Conservation (phyloP, 2,797 vertebrate species). For the Passerculus sandwichensis region DNA sequence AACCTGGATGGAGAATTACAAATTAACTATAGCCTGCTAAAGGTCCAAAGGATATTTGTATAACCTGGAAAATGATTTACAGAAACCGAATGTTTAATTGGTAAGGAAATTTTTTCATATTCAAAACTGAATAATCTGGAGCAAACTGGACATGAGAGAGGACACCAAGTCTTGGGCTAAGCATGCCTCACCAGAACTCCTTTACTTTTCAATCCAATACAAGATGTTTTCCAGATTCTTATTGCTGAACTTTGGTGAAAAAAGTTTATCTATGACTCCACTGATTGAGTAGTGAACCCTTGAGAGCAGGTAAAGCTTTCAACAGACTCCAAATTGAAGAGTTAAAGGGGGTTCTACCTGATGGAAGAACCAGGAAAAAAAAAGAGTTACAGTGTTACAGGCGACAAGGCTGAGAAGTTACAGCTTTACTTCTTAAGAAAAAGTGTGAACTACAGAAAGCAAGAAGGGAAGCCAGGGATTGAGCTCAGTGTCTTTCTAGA, state of each 20-base stretch:
- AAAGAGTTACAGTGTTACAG: not conserved
- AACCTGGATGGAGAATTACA: not conserved
- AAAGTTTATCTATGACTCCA: not conserved
- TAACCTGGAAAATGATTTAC: slow-evolving; percentile 9
- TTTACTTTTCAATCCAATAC: not conserved
- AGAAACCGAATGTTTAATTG: not conserved
- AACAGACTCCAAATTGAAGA: not conserved
- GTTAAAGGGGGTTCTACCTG: not conserved
- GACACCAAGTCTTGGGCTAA: not conserved
- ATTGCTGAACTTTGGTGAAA: not conserved
- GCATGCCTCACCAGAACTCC: not conserved
- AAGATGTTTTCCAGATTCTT: not conserved
- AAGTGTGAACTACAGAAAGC: not conserved
- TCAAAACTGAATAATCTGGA: not conserved
- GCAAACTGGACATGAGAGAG: not conserved
- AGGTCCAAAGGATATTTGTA: not conserved
- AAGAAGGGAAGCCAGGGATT: not conserved
- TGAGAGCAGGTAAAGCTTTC: not conserved
- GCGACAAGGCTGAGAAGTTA: not conserved
- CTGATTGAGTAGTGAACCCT: not conserved
- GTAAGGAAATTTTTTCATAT: not conserved
- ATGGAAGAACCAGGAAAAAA: not conserved
- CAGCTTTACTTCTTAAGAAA: not conserved
- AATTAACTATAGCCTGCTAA: not conserved
- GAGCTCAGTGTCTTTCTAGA: not conserved